phyloP scores from a whole-genome alignment of 1,140 invertebrate species.

The Acromyrmex heyeri region DNA sequence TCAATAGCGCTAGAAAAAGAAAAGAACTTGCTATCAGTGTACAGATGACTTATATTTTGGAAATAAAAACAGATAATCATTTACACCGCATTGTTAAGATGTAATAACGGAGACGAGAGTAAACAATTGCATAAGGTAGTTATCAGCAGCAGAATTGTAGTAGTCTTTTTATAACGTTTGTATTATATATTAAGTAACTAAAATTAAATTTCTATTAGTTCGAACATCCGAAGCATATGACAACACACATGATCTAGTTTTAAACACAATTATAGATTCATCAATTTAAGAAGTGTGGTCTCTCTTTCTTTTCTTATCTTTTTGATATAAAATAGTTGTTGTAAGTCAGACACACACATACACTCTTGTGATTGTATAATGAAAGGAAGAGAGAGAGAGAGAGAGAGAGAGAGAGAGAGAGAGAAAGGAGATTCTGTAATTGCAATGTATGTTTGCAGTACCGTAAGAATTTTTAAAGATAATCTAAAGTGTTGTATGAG shows the following conservation, averaged over 20 bases:
- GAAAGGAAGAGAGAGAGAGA: background rate
- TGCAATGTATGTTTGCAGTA: conserved; percentile 47
- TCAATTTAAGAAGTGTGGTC: conserved; percentile 30
- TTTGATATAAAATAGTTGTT: conserved; percentile 37
- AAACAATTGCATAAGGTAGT: conserved; percentile 67
- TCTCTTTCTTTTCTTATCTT: conserved; percentile 39
- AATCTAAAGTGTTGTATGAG: conserved; percentile 63
- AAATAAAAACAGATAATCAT: conserved; percentile 51
- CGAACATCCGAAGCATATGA: conserved; percentile 45
- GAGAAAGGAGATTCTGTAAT: conserved; percentile 28
- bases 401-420: conserved; percentile 13
- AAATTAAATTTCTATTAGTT: conserved; percentile 59
- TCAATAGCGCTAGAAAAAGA: conserved; percentile 28
- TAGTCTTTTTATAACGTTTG: conserved; percentile 71
- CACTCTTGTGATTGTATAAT: conserved; percentile 58
- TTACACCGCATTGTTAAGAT: conserved; percentile 54
- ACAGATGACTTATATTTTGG: conserved; percentile 49
- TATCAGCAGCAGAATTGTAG: conserved; percentile 37
- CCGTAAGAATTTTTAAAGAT: conserved; percentile 43
- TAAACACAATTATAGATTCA: conserved; percentile 43
- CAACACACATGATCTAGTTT: conserved; percentile 39
- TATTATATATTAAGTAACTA: conserved; percentile 58
- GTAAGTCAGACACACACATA: conserved; percentile 26
- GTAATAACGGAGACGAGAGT: conserved; percentile 29
- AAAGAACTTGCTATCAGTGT: conserved; percentile 50